Base-by-base conservation (phyloP, 2,797 vertebrate genomes). In the Pseudomugil gertrudae region DNA sequence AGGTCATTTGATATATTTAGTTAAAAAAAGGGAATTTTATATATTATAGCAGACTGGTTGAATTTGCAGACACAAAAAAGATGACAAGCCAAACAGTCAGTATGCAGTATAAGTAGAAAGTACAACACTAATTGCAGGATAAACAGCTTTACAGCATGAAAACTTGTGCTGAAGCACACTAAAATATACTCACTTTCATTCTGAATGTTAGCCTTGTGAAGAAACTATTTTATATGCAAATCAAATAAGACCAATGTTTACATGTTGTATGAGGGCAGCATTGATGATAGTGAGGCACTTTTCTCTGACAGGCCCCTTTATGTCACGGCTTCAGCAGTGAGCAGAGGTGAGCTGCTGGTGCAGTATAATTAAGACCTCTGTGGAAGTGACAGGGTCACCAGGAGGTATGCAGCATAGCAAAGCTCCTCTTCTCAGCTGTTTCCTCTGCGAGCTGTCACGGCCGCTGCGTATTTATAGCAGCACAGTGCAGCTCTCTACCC, bases 351-450 rank as follows among this genome's bases (percentile, higher is more conserved):
- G 87, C 89, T 83, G 89, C 86, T 80, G 81, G 83, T 85, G 89
- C 66, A 71, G 88, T 90, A 92, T 94, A 93, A 95, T 94, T 91
- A 93, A 94, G 92, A 94, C 89, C 92, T 93, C 90, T 88, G 82
- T 86, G 74, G 90, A 93, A 89, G 87, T 94, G 91, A 92, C 92
- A 92, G 93, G 80, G 89, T 88, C 88, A 92, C 90, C 63, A 82
- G 90, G 85, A 89, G 92, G 92, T 90, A 92, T 93, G 89, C 67
- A 57, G 87, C 81, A 88, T 85, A 88, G 91, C 90, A 76, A 82
- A 86, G 89, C 88, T 81, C 87, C 69, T 88, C 76, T 90, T 78
- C 91, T 93, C 93, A 93, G 93, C 92, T 93, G 92, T 87, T 93
- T 92, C 92, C 87, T 91, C 84, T 85, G 81, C 88, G 74, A 89